Conservation (phyloP, 1,140 invertebrate genomes). For the Eupeodes corollae region DNA sequence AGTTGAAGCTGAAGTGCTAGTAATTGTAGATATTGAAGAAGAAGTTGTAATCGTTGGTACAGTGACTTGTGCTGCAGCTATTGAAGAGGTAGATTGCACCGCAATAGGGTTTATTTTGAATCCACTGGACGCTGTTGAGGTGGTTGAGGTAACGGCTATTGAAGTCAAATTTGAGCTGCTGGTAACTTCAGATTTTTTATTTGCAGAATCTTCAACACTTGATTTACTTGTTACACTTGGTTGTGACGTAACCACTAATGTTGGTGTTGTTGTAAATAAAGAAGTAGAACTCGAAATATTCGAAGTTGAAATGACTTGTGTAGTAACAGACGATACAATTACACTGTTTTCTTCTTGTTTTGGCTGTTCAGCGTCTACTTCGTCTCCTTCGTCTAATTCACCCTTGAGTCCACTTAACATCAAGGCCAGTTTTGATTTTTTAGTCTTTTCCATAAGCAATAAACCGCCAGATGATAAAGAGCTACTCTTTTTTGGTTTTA, state of each 20-base stretch:
- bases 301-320: background rate
- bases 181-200: conserved; percentile 3
- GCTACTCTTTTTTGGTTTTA: conserved; percentile 25
- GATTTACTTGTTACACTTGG: conserved; percentile 2
- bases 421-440: conserved; percentile 30
- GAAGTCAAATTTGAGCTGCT: conserved; percentile 7
- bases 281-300: background rate
- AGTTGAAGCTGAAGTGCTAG: conserved; percentile 7
- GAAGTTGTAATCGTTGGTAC: conserved; percentile 9
- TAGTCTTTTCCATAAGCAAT: conserved; percentile 22
- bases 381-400: conserved; percentile 23
- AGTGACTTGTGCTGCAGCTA: background rate
- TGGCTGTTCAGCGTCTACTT: conserved; percentile 13
- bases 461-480: conserved; percentile 11
- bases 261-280: background rate
- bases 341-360: background rate
- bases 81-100: too few relatives aligned
- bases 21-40: conserved; percentile 10
- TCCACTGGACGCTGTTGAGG: too few relatives aligned
- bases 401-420: conserved; percentile 30
- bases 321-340: background rate
- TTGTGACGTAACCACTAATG: conserved; percentile 2
- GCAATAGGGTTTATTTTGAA: too few relatives aligned
- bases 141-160: conserved; percentile 1
- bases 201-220: conserved; percentile 8